phyloP scores from a whole-genome alignment of 2,113 vertebrate species.

The Seriola aureovittata region DNA sequence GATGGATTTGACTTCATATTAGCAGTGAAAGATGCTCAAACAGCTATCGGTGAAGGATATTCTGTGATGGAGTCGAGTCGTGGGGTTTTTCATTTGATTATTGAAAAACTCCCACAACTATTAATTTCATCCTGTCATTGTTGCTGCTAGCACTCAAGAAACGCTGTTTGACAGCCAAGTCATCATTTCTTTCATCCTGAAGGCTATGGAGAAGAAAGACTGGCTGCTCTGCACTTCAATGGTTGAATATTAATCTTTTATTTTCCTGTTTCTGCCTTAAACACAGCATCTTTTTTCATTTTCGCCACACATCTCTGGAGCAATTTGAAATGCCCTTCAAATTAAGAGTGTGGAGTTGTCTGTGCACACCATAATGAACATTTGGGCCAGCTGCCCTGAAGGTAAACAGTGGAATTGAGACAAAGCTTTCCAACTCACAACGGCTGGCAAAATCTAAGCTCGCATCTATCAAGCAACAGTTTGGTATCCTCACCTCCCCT shows the following conservation, averaged over 20 bases:
- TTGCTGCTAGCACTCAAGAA: slow-evolving; percentile 33
- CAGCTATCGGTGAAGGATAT: slow-evolving; percentile 13
- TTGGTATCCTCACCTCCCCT: slow-evolving; percentile 49
- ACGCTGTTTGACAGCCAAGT: slow-evolving; percentile 40
- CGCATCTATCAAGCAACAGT: slow-evolving; percentile 60
- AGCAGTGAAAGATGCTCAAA: slow-evolving; percentile 13
- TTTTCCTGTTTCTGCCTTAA: slow-evolving; percentile 14
- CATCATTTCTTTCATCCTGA: slow-evolving; percentile 54
- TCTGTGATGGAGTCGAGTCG: slow-evolving; percentile 11
- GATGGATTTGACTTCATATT: slow-evolving; percentile 20
- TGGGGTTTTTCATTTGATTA: slow-evolving; percentile 43
- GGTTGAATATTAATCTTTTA: slow-evolving; percentile 27
- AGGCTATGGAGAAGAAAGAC: slow-evolving; percentile 35
- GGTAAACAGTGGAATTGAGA: slow-evolving; percentile 52
- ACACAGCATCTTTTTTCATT: slow-evolving; percentile 10
- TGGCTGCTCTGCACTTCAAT: slow-evolving; percentile 11
- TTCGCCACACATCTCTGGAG: slow-evolving; percentile 19
- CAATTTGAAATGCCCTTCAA: slow-evolving; percentile 39
- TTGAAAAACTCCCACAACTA: slow-evolving; percentile 25
- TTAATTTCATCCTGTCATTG: slow-evolving; percentile 40
- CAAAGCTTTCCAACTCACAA: slow-evolving; percentile 43
- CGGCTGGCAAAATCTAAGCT: slow-evolving; percentile 49
- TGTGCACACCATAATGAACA: slow-evolving; percentile 41
- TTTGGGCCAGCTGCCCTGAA: slow-evolving; percentile 44
- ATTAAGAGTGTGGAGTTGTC: slow-evolving; percentile 29